Base-by-base conservation (phyloP, 2,797 vertebrate genomes). In the Acanthurus leucopareius region DNA sequence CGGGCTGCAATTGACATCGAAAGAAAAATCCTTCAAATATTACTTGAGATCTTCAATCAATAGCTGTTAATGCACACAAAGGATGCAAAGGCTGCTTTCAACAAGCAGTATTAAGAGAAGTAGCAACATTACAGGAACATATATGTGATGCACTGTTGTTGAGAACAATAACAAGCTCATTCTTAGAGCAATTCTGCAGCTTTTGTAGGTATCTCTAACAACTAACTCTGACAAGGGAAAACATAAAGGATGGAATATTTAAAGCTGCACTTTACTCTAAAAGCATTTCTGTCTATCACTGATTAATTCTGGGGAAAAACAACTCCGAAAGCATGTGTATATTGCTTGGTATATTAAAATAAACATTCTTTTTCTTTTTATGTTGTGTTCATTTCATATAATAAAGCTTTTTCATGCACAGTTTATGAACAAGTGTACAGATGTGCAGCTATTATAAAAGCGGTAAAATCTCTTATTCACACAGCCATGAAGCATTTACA, bases 1-100 rank as follows among this genome's bases (percentile, higher is more conserved):
- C 8, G 97, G 98, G 93, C 98, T 99, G 90, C 48, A 80, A 70
- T 68, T 62, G 4, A 75, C 3, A 83, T 32, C 14, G n/a, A 22
- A 28, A 40, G 15, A 35, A 65, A 79, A 84, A 83, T 75, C 53
- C 2, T 62, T 51, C 44, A 57, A 61, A 49, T 45, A 44, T 38
- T 17, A 51, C 56, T 17, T 9, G 15, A 74, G 11, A 76, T 54
- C 0, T 40, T 60, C 42, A 67, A 28, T 20, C 71, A 70, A 44
- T 0, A 57, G 13, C 19, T 0, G 3, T 10, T 13, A 16, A 5
- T 11, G 56, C 17, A 40, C 25, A 45, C 40, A 64, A 51, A 67
- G 2, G 14, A 58, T 2, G 19, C 54, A 51, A 63, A 76, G 72
- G 42, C 5, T n/a, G 38, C 56, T 67, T 62, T 44, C n/a, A 64